These are phyloP conservation scores for Leptinotarsa rubiginosa DNA, from an alignment of 2,888 invertebrate genomes.

Conservation along the genomic window DNA sequence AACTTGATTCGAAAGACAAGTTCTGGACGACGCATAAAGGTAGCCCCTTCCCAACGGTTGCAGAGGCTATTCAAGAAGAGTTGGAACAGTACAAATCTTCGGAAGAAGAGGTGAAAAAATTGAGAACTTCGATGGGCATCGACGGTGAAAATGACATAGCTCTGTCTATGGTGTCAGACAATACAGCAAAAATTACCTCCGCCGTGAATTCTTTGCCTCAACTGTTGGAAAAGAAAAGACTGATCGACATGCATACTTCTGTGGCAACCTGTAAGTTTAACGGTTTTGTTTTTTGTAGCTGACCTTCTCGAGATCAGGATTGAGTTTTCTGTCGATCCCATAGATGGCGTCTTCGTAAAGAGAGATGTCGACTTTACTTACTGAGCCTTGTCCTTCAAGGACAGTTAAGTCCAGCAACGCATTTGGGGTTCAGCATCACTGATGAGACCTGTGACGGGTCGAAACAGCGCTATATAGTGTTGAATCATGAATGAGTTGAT, in stretches of 20 bases:
- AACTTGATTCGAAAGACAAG: slow-evolving; percentile 88
- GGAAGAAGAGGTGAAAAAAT: slow-evolving; percentile 95
- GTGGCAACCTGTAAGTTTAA: slow-evolving; percentile 85
- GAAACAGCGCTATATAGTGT: too few relatives aligned
- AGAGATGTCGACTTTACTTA: too few relatives aligned
- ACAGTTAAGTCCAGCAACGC: too few relatives aligned
- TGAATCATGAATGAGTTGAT: too few relatives aligned
- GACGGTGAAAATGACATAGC: slow-evolving; percentile 91
- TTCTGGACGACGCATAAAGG: slow-evolving; percentile 96
- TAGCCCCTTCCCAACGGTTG: slow-evolving; percentile 92
- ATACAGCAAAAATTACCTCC: slow-evolving; percentile 91
- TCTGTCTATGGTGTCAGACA: slow-evolving; percentile 88
- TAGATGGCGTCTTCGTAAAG: background rate
- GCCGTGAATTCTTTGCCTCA: slow-evolving; percentile 97
- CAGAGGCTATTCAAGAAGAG: slow-evolving; percentile 98
- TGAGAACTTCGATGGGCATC: slow-evolving; percentile 94
- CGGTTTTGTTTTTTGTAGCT: background rate
- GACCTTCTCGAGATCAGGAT: background rate
- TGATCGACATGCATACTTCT: slow-evolving; percentile 99
- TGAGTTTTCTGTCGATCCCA: background rate
- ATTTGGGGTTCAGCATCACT: too few relatives aligned
- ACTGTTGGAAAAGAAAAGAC: slow-evolving; percentile 94
- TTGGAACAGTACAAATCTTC: slow-evolving; percentile 90
- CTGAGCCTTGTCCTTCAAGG: too few relatives aligned
- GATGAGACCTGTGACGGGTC: too few relatives aligned